phyloP scores from a whole-genome alignment of 2,113 vertebrate species.

The Empidonax alnorum region DNA sequence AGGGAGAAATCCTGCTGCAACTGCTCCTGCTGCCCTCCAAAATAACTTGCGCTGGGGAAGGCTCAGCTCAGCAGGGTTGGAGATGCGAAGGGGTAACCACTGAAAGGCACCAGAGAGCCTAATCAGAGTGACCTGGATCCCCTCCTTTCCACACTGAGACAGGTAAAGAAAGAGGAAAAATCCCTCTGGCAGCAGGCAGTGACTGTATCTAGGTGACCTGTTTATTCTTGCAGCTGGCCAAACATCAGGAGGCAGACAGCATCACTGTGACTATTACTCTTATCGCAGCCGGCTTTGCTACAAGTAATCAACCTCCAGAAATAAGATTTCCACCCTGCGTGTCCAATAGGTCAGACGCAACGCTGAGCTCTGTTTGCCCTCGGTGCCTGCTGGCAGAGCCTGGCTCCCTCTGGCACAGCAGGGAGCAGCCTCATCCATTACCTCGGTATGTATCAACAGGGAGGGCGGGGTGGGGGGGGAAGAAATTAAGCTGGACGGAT shows the following conservation, averaged over 20 bases:
- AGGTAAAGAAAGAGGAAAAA: not conserved
- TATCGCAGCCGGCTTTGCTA: not conserved
- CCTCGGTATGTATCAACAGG: fast-evolving
- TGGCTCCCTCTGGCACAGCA: not conserved
- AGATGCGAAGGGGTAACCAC: not conserved
- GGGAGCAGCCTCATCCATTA: not conserved
- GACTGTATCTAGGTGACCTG: not conserved
- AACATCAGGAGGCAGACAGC: constrained; percentile 18
- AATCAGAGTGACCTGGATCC: not conserved
- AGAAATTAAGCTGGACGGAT: not conserved
- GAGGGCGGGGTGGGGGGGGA: fast-evolving
- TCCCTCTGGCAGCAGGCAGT: not conserved
- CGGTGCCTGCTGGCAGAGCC: not conserved
- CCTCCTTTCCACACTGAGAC: not conserved
- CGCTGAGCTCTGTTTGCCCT: not conserved
- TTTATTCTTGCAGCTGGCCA: constrained; percentile 26
- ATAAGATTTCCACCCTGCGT: not conserved
- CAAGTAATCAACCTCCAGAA: not conserved
- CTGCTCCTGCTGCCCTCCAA: not conserved
- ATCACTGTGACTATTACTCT: not conserved
- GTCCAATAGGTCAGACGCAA: not conserved
- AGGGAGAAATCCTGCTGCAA: not conserved
- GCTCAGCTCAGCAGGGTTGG: fast-evolving
- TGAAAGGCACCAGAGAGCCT: not conserved
- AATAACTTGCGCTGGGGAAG: not conserved